Evolutionary conservation across 1,140 invertebrate species (phyloP), one percentile per base, ranked within the genome.

Genomic region (Drosophila bifasciata): DNA sequence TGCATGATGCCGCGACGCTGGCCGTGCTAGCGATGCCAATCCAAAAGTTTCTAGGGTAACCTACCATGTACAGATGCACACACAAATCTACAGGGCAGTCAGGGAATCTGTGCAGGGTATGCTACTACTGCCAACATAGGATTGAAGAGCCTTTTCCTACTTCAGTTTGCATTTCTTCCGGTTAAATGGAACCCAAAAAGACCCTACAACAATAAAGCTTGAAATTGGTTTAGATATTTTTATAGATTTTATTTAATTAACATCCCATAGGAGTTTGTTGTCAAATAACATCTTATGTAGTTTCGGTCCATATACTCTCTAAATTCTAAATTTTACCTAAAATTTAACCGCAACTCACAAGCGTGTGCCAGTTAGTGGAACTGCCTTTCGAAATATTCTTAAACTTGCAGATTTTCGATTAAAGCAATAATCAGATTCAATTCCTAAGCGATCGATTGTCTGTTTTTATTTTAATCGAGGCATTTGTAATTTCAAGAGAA

Each of bases 401-500:
- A 6, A 70, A 80, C 73, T 85, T 86, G 66, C 81, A 85, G 41
- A 69, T 85, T 86, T 68, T 68, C 36, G 16, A 62, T 86, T 66
- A 55, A 86, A 71, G 63, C 43, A 61, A 36, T 55, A 52, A 19
- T 11, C 32, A 2, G 41, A 44, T 13, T 45, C 5, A 23, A 21
- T 6, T 13, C 25, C 0, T 1, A 2, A 43, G 6, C 25, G n/a
- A 5, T 3, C 32, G 32, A 13, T 36, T 9, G 17, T 32, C 36
- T 45, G 17, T 11, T 32, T 41, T 62, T 9, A 25, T 64, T 85
- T 77, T 67, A 67, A 67, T 70, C 13, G 9, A 56, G 46, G 56
- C 86, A 80, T 86, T 57, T 85, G 74, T 86, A 86, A 86, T 81
- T 85, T 74, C 3, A 76, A 80, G 77, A 60, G 50, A 64, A 53